A percentile compares a stretch with the other conserved stretches of the same genome.
Evolutionary conservation across 2,113 vertebrate genomes (phyloP).

Genomic region (Tychaedon coryphoeus): DNA sequence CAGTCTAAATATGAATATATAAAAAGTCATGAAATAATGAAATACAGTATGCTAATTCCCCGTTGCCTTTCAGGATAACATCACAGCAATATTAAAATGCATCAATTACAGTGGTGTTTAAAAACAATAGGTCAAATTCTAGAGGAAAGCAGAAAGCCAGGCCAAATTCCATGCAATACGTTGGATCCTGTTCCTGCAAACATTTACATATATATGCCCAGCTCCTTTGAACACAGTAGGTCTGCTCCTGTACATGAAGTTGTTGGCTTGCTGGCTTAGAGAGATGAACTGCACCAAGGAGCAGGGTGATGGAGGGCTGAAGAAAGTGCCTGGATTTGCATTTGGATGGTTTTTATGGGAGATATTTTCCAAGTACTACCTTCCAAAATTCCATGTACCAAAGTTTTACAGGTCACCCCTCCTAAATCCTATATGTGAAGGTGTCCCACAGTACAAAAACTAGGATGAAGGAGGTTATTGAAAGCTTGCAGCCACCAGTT

Average conservation of each 20-base stretch:
- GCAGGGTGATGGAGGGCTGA: neutral
- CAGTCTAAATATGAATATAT: slow-evolving; percentile 58
- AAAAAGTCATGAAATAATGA: slow-evolving; percentile 57
- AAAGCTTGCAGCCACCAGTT: neutral
- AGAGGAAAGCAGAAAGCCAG: neutral
- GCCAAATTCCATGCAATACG: neutral
- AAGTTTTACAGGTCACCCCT: neutral
- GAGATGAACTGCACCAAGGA: neutral
- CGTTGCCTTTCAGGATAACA: slow-evolving; percentile 53
- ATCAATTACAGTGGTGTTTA: neutral
- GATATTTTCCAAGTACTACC: neutral
- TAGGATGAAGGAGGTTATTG: neutral
- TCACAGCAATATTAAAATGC: slow-evolving; percentile 34
- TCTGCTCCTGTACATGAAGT: neutral
- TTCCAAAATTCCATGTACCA: neutral
- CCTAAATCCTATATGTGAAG: neutral
- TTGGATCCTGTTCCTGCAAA: neutral
- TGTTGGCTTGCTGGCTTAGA: neutral
- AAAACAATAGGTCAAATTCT: slow-evolving; percentile 51
- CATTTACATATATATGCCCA: neutral
- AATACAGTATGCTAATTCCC: slow-evolving; percentile 47
- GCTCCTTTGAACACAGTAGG: slow-evolving; percentile 19
- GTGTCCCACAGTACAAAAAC: neutral
- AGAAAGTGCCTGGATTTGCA: neutral
- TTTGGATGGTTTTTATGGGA: neutral